phyloP scores from a whole-genome alignment of 2,888 invertebrate species.

The Noctua comes region DNA sequence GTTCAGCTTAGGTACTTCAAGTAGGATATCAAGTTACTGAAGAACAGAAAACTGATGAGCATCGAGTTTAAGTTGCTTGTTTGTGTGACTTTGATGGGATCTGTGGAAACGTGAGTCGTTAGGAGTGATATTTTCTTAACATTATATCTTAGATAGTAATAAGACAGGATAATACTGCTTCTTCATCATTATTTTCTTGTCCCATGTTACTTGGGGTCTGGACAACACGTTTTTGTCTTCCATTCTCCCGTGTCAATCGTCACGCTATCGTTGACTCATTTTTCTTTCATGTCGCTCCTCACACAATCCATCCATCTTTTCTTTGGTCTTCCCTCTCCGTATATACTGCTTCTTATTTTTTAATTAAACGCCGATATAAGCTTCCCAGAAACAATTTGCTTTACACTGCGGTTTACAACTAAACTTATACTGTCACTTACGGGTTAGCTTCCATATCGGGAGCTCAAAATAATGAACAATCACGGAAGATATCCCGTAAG shows the following conservation, averaged over 20 bases:
- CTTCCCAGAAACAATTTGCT: not conserved
- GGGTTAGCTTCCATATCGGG: too few relatives aligned
- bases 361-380: not conserved
- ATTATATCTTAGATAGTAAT: not conserved
- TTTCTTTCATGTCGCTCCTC: not conserved
- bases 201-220: not conserved
- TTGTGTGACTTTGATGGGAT: not conserved
- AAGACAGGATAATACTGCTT: not conserved
- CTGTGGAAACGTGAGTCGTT: not conserved
- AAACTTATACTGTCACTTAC: too few relatives aligned
- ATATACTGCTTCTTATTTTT: not conserved
- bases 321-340: not conserved
- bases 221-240: not conserved
- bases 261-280: not conserved
- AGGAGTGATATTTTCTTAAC: not conserved
- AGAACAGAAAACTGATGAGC: slow-evolving; percentile 44
- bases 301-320: not conserved
- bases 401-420: too few relatives aligned
- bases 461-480: too few relatives aligned
- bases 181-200: not conserved
- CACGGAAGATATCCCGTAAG: too few relatives aligned
- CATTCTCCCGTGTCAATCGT: not conserved
- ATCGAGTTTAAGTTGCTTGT: slow-evolving; percentile 30
- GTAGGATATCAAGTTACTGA: slow-evolving; percentile 28
- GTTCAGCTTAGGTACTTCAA: slow-evolving; percentile 26